Conservation (phyloP, 2,797 vertebrate genomes). For the Heliangelus exortis region DNA sequence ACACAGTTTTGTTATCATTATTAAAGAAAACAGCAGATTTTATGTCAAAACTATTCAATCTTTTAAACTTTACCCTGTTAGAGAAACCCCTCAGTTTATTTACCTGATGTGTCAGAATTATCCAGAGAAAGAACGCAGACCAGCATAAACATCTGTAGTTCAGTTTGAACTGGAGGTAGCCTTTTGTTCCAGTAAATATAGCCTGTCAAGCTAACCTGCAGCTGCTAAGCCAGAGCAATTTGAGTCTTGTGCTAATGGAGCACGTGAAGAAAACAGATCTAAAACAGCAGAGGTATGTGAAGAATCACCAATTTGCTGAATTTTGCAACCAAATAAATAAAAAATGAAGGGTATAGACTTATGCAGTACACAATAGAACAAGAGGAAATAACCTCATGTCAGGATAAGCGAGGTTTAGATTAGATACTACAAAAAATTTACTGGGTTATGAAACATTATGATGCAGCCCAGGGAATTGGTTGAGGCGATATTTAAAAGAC, state of each 20-base stretch:
- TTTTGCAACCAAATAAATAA: background rate
- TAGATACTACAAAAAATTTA: too few species aligned
- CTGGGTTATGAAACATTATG: too few species aligned
- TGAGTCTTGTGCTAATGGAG: background rate
- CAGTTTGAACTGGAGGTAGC: background rate
- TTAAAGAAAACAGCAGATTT: background rate
- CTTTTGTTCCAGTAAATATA: background rate
- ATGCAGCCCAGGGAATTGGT: too few species aligned
- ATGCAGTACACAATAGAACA: too few species aligned
- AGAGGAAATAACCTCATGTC: too few species aligned
- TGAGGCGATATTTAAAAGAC: too few species aligned
- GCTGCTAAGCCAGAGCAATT: background rate
- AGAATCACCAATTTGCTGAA: background rate
- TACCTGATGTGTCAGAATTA: background rate
- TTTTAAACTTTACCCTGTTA: background rate
- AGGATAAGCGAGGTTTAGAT: too few species aligned
- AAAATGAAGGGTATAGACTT: background rate
- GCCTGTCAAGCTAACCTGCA: rapidly evolving
- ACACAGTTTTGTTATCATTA: background rate
- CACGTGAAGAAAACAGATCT: background rate
- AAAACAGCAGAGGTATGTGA: background rate
- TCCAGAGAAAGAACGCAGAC: background rate
- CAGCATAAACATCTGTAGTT: background rate
- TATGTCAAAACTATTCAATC: background rate
- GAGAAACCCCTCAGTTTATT: background rate